Evolutionary conservation across 1,140 invertebrate genomes (phyloP).

Genomic region (Neodiprion fabricii): DNA sequence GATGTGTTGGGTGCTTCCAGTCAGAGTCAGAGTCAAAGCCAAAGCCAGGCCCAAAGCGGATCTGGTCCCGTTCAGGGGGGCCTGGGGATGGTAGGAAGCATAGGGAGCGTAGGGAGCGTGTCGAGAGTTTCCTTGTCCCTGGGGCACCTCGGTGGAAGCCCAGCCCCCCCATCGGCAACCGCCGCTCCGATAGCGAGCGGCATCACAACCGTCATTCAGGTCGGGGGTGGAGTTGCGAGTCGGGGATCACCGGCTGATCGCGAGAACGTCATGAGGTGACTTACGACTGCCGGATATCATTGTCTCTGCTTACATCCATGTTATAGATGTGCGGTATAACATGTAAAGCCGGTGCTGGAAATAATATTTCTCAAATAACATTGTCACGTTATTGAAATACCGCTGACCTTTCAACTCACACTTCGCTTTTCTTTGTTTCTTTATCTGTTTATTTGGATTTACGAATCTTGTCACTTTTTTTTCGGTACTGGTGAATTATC

Average conservation of each 20-base stretch:
- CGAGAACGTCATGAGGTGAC: slow-evolving; percentile 37
- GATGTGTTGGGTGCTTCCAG: slow-evolving; percentile 39
- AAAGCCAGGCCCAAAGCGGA: neutral
- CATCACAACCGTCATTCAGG: slow-evolving; percentile 35
- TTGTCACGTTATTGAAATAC: too few relatives aligned
- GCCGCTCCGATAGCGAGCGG: slow-evolving; percentile 31
- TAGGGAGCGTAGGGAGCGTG: slow-evolving; percentile 1
- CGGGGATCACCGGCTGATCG: slow-evolving; percentile 34
- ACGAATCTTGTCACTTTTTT: too few relatives aligned
- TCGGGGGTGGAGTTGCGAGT: slow-evolving; percentile 25
- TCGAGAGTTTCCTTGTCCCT: slow-evolving; percentile 42
- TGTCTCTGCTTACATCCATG: neutral
- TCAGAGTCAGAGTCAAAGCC: slow-evolving; percentile 33
- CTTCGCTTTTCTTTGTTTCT: too few relatives aligned
- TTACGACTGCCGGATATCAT: slow-evolving; percentile 22
- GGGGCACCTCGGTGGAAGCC: slow-evolving; percentile 39
- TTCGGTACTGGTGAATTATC: too few relatives aligned
- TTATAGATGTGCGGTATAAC: neutral
- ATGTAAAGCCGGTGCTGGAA: neutral
- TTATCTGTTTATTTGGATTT: too few relatives aligned
- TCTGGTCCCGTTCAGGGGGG: neutral
- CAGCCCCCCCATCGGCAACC: slow-evolving; percentile 34
- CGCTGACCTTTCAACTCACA: too few relatives aligned
- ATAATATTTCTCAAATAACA: too few relatives aligned
- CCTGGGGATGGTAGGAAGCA: slow-evolving; percentile 1